phyloP scores from a whole-genome alignment of 2,113 vertebrate genomes.

The Cinclus mexicanus region DNA sequence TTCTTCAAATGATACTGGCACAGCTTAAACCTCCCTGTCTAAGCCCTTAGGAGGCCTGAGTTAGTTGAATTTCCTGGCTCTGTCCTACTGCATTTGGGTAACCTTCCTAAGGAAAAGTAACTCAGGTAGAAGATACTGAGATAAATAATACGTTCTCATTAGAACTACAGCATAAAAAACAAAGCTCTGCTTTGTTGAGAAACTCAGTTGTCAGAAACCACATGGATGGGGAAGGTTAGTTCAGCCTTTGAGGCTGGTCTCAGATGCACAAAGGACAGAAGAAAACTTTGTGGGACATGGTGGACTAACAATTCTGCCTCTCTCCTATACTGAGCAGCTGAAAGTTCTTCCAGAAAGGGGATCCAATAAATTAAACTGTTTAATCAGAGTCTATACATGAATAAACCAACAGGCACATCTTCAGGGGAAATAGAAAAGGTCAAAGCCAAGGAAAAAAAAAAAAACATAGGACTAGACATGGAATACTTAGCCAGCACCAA shows the following conservation, averaged over 20 bases:
- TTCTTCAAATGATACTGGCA: neutral
- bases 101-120: slow-evolving; percentile 14
- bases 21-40: neutral
- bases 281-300: neutral
- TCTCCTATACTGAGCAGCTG: neutral
- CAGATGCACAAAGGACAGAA: slow-evolving; percentile 31
- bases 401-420: neutral
- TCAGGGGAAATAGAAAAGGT: neutral
- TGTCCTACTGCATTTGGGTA: neutral
- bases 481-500: slow-evolving; percentile 1
- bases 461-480: neutral
- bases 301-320: neutral
- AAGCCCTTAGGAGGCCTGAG: slow-evolving; percentile 28
- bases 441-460: neutral
- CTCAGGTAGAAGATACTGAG: neutral
- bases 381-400: neutral
- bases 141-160: slow-evolving; percentile 22
- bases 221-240: slow-evolving; percentile 1
- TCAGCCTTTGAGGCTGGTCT: neutral
- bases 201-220: slow-evolving; percentile 36
- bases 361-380: neutral
- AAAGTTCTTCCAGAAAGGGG: neutral
- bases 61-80: neutral
- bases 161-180: slow-evolving; percentile 57
- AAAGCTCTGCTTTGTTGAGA: slow-evolving; percentile 69